Conservation (phyloP, 2,113 vertebrate genomes). For the Myiopsitta monachus region DNA sequence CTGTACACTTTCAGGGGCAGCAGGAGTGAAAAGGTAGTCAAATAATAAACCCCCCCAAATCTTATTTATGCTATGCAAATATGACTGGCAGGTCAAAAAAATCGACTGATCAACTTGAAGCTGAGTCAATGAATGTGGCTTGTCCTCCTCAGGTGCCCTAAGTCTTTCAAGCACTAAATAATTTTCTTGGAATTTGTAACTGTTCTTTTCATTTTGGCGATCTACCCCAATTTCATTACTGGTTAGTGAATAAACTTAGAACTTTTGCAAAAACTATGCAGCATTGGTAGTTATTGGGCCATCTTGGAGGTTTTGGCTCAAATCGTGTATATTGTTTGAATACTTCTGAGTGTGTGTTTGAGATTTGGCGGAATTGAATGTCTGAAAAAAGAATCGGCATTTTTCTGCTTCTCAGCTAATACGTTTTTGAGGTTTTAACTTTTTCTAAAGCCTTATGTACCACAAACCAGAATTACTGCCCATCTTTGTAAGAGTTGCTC, state of each 20-base stretch:
- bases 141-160: neutral
- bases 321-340: neutral
- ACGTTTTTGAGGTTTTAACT: accelerated
- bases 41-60: neutral
- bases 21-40: neutral
- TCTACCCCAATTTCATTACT: neutral
- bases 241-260: neutral
- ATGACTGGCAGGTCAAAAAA: neutral
- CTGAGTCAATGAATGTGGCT: neutral
- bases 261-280: neutral
- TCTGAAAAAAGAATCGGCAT: neutral
- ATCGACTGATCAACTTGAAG: neutral
- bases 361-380: neutral
- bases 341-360: neutral
- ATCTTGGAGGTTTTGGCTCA: neutral
- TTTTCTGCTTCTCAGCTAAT: neutral
- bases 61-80: neutral
- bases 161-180: neutral
- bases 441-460: neutral
- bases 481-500: neutral
- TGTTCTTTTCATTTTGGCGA: neutral
- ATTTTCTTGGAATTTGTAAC: neutral
- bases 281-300: neutral
- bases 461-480: neutral
- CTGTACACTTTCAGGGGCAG: neutral